Percentiles rank a stretch among this genome's conserved stretches.
These are phyloP conservation scores for Spicauda simplicius DNA, from an alignment of 2,888 invertebrate species.

Conservation along the genomic window DNA sequence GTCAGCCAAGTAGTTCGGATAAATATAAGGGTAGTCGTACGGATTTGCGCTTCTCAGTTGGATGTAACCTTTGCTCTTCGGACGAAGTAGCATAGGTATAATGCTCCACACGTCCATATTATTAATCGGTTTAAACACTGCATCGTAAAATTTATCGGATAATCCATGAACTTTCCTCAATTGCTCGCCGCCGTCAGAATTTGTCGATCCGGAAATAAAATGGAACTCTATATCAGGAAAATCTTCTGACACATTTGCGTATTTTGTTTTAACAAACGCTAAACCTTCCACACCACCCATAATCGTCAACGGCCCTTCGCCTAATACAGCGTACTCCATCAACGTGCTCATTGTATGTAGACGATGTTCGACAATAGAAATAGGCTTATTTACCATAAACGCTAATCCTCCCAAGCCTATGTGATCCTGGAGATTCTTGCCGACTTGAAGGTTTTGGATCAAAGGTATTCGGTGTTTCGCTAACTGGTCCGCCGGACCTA, in stretches of 20 bases:
- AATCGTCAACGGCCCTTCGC: slow-evolving; percentile 93
- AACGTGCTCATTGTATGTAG: slow-evolving; percentile 92
- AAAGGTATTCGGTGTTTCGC: slow-evolving; percentile 90
- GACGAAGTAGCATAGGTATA: slow-evolving; percentile 93
- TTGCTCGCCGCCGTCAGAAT: slow-evolving; percentile 93
- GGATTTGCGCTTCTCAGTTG: slow-evolving; percentile 93
- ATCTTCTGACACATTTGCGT: slow-evolving; percentile 90
- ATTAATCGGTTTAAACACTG: slow-evolving; percentile 90
- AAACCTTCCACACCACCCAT: slow-evolving; percentile 95
- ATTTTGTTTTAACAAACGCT: slow-evolving; percentile 95
- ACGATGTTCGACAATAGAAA: slow-evolving; percentile 92
- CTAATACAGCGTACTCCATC: slow-evolving; percentile 93
- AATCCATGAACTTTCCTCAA: slow-evolving; percentile 92
- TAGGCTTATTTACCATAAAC: slow-evolving; percentile 91
- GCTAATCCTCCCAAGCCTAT: slow-evolving; percentile 94
- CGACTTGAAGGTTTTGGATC: slow-evolving; percentile 92
- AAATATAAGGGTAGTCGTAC: slow-evolving; percentile 94
- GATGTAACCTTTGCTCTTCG: slow-evolving; percentile 92
- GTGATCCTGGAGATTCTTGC: slow-evolving; percentile 95
- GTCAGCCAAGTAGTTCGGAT: slow-evolving; percentile 95
- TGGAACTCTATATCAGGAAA: slow-evolving; percentile 96
- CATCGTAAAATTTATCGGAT: slow-evolving; percentile 89
- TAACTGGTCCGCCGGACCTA: slow-evolving; percentile 90
- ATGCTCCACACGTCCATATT: slow-evolving; percentile 93
- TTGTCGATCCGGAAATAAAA: slow-evolving; percentile 94